These are phyloP conservation scores for Calycopis cecrops DNA, from an alignment of 1,140 invertebrate genomes.

Conservation along the genomic window DNA sequence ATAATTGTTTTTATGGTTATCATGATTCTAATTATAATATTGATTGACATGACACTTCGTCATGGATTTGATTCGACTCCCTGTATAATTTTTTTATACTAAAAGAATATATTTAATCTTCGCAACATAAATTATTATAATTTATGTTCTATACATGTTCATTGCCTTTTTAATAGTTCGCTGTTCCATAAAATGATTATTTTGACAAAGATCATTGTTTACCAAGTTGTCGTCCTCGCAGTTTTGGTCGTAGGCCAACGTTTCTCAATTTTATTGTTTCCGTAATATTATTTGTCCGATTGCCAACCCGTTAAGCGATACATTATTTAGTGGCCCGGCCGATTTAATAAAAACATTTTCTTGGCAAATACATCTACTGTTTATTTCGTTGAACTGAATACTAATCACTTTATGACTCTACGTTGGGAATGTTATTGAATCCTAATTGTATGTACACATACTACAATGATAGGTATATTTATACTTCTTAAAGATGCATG, in stretches of 20 bases:
- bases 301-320: slow-evolving; percentile 21
- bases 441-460: too few relatives aligned
- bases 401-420: neutral
- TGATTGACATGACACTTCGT: too few relatives aligned
- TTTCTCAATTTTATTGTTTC: slow-evolving; percentile 31
- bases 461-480: too few relatives aligned
- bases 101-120: too few relatives aligned
- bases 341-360: slow-evolving; percentile 4
- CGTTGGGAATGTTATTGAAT: too few relatives aligned
- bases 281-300: slow-evolving; percentile 35
- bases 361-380: slow-evolving; percentile 2
- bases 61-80: too few relatives aligned
- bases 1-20: too few relatives aligned
- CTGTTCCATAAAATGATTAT: slow-evolving; percentile 5
- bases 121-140: too few relatives aligned
- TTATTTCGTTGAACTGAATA: neutral
- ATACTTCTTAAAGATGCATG: too few relatives aligned
- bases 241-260: slow-evolving; percentile 29
- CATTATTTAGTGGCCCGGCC: slow-evolving; percentile 5
- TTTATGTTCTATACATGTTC: too few relatives aligned
- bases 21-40: too few relatives aligned
- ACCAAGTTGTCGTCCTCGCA: slow-evolving; percentile 31
- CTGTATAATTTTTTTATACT: too few relatives aligned
- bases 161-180: neutral
- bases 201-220: slow-evolving; percentile 23